phyloP scores from a whole-genome alignment of 2,888 invertebrate genomes.

The Acleris cristana region DNA sequence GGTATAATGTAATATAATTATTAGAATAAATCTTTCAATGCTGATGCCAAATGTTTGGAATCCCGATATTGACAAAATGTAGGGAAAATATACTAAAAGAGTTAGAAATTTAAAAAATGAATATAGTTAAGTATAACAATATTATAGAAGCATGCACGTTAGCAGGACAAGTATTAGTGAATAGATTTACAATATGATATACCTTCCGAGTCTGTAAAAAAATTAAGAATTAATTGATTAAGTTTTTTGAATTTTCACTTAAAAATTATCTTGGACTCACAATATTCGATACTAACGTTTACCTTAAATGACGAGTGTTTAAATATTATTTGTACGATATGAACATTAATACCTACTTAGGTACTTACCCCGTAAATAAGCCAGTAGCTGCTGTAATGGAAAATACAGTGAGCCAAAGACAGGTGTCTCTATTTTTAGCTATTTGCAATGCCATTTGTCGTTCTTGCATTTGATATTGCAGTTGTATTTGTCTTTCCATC shows the following conservation, averaged over 20 bases:
- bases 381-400: slow-evolving; percentile 83
- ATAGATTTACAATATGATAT: slow-evolving; percentile 41
- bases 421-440: slow-evolving; percentile 88
- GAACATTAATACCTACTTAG: not conserved
- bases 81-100: not conserved
- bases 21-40: not conserved
- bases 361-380: slow-evolving; percentile 78
- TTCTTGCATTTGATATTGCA: slow-evolving; percentile 91
- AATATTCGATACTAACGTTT: not conserved
- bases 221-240: slow-evolving; percentile 14
- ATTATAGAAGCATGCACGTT: slow-evolving; percentile 27
- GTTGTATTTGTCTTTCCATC: slow-evolving; percentile 92
- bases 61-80: not conserved
- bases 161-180: slow-evolving; percentile 40
- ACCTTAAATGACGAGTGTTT: not conserved
- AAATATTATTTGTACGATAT: not conserved
- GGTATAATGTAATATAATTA: too few relatives aligned
- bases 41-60: slow-evolving; percentile 1
- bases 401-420: slow-evolving; percentile 89
- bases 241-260: not conserved
- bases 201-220: slow-evolving; percentile 40
- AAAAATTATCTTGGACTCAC: not conserved
- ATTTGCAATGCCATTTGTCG: slow-evolving; percentile 88
- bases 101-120: slow-evolving; percentile 1
- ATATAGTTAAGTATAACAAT: slow-evolving; percentile 3